A percentile compares a stretch with the other conserved stretches of the same genome.
Conservation (phyloP, 2,888 invertebrate genomes). For the Pardosa pseudoannulata region DNA sequence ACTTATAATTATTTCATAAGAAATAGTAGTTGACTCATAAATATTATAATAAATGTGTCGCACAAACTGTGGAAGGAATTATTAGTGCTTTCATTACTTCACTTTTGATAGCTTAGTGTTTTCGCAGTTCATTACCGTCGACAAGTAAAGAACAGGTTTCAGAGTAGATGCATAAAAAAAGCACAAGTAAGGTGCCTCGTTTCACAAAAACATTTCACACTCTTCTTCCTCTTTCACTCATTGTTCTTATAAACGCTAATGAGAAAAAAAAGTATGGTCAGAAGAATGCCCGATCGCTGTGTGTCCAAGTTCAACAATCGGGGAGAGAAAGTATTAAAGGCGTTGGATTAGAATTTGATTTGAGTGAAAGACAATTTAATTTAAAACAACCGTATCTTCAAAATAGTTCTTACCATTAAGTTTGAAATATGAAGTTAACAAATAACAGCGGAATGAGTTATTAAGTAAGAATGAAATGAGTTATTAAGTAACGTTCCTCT, state of each 20-base stretch:
- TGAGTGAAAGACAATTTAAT: too few relatives aligned
- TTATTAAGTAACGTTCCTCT: too few relatives aligned
- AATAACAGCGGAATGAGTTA: too few relatives aligned
- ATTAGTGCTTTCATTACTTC: background rate
- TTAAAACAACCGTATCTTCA: too few relatives aligned
- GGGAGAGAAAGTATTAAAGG: background rate
- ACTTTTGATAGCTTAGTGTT: background rate
- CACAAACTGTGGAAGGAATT: background rate
- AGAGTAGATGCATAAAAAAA: background rate
- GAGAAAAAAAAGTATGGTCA: slow-evolving; percentile 1
- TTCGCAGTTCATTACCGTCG: slow-evolving; percentile 10
- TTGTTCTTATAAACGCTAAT: slow-evolving; percentile 11
- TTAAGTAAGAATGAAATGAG: too few relatives aligned
- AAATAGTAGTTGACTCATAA: too few relatives aligned
- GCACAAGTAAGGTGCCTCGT: background rate
- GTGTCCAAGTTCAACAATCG: background rate
- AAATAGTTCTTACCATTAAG: too few relatives aligned
- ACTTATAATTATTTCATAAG: too few relatives aligned
- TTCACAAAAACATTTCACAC: slow-evolving; percentile 4
- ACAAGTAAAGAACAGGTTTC: slow-evolving; percentile 3
- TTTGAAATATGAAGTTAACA: too few relatives aligned
- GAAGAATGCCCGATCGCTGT: background rate
- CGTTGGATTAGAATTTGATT: too few relatives aligned
- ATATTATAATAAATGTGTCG: too few relatives aligned
- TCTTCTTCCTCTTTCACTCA: background rate